Evolutionary conservation across 2,797 vertebrate species (phyloP).

Genomic region (Gymnopithys bicolor): DNA sequence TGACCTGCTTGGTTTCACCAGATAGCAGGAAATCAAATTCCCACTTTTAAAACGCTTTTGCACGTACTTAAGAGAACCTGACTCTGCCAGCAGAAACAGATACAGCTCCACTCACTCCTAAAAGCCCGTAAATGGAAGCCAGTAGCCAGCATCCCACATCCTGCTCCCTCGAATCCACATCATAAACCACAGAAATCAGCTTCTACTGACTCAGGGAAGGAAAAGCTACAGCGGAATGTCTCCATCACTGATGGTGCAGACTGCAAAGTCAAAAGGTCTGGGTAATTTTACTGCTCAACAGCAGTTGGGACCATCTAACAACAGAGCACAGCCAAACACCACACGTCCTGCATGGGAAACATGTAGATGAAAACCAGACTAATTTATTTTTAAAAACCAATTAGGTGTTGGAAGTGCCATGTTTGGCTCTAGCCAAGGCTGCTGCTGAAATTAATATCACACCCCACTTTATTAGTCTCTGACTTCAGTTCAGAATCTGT

Average conservation of each 20-base stretch:
- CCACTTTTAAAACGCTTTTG: constrained; percentile 47
- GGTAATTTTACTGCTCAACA: neutral
- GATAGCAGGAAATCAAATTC: constrained; percentile 61
- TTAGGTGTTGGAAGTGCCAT: constrained; percentile 49
- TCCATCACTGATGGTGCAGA: neutral
- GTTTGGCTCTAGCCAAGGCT: constrained; percentile 38
- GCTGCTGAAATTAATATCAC: constrained; percentile 66
- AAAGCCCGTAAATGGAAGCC: constrained; percentile 56
- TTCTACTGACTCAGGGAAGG: constrained; percentile 22
- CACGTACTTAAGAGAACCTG: constrained; percentile 22
- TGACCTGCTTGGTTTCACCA: constrained; percentile 38
- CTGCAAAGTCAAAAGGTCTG: constrained; percentile 55
- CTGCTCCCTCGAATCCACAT: constrained; percentile 39
- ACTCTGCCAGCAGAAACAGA: constrained; percentile 53
- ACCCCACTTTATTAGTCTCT: constrained; percentile 57
- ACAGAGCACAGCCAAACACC: constrained; percentile 27
- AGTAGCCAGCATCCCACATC: constrained; percentile 65
- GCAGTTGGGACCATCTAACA: constrained; percentile 34
- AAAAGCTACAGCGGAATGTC: constrained; percentile 10
- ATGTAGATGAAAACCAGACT: constrained; percentile 43
- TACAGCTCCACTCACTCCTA: neutral
- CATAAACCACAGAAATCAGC: constrained; percentile 52
- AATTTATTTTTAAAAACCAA: constrained; percentile 64
- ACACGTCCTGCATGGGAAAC: constrained; percentile 22
- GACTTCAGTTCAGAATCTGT: constrained; percentile 41